These are phyloP conservation scores for Hirtodrosophila alboralis DNA, from an alignment of 2,888 invertebrate genomes.

Conservation along the genomic window DNA sequence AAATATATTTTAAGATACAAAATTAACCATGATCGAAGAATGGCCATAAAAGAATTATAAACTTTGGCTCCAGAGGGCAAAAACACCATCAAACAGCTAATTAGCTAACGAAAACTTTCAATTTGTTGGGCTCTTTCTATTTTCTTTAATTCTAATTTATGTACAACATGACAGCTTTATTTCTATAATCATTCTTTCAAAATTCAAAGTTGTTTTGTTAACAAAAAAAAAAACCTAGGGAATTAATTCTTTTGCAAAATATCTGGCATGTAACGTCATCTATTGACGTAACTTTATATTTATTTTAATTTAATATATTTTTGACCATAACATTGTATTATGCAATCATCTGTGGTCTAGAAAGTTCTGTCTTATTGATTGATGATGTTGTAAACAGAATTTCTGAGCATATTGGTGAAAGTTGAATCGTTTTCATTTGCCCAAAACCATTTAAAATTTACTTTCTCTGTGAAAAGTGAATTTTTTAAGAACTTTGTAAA, in stretches of 20 bases:
- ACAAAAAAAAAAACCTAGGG: conserved; percentile 12
- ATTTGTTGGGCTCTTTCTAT: conserved; percentile 38
- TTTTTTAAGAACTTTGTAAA: neutral
- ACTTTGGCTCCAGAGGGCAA: conserved; percentile 38
- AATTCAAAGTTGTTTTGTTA: too few species aligned
- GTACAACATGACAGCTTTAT: conserved; percentile 58
- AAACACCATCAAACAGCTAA: conserved; percentile 48
- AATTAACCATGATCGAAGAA: conserved; percentile 62
- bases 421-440: neutral
- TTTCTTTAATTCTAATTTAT: conserved; percentile 64
- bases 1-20: conserved; percentile 21
- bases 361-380: conserved; percentile 12
- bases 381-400: conserved; percentile 3
- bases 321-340: conserved; percentile 35
- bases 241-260: conserved; percentile 35
- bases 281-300: conserved; percentile 45
- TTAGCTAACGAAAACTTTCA: conserved; percentile 47
- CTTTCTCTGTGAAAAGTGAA: conserved; percentile 29
- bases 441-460: neutral
- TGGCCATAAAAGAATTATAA: conserved; percentile 35
- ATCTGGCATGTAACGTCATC: conserved; percentile 2
- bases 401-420: conserved; percentile 1
- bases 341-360: conserved; percentile 11
- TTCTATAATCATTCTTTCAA: conserved; percentile 43
- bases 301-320: conserved; percentile 1